A percentile compares a stretch with the other conserved stretches of the same genome.
Evolutionary conservation across 2,888 invertebrate genomes (phyloP).

Genomic region (Papilio demoleus): DNA sequence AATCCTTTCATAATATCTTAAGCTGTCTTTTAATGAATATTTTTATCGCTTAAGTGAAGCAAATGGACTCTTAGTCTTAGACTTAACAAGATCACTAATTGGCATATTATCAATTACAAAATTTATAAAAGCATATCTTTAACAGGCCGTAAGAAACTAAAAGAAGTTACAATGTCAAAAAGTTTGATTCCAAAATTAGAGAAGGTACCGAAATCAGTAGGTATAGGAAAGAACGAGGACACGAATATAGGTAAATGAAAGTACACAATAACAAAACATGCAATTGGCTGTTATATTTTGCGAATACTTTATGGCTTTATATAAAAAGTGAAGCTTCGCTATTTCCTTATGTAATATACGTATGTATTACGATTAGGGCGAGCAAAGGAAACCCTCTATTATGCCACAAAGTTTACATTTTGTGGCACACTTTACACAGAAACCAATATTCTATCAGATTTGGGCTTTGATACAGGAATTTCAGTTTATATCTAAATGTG

Average conservation of each 20-base stretch:
- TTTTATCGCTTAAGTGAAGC: no score
- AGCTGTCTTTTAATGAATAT: neutral
- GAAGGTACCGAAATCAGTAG: neutral
- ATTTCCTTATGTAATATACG: neutral
- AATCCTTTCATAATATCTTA: neutral
- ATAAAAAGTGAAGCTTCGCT: neutral
- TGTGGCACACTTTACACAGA: no score
- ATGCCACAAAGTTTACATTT: no score
- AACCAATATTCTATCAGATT: no score
- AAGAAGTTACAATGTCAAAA: neutral
- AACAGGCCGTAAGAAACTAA: conserved; percentile 6
- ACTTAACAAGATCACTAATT: no score
- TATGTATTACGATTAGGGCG: no score
- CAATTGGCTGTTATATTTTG: neutral
- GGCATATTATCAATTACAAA: conserved; percentile 21
- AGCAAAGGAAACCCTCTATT: no score
- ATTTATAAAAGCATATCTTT: conserved; percentile 27
- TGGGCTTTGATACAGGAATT: no score
- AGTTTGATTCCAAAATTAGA: neutral
- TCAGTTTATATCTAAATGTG: no score
- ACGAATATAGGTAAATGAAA: conserved; percentile 1
- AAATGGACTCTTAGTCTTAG: neutral
- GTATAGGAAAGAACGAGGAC: neutral
- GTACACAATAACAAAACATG: neutral
- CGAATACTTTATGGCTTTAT: neutral